Evolutionary conservation across 1,140 invertebrate genomes (phyloP).

Genomic region (Elymnias hypermnestra): DNA sequence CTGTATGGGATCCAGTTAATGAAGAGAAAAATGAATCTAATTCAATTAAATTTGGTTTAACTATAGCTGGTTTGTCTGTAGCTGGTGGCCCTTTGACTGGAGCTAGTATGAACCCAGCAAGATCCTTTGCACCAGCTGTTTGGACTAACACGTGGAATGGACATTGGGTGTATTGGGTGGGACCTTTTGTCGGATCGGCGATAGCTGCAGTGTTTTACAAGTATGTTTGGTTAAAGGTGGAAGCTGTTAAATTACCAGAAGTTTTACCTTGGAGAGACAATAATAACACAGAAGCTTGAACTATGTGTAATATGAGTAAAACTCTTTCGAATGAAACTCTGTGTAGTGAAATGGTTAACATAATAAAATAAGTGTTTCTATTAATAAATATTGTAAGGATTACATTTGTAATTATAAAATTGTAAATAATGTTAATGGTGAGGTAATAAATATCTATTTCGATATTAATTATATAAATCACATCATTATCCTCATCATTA

Average conservation of each 20-base stretch:
- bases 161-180: slow-evolving; percentile 89
- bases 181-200: slow-evolving; percentile 78
- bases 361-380: no score
- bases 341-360: background rate
- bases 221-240: slow-evolving; percentile 60
- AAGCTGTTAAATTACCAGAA: slow-evolving; percentile 7
- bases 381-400: background rate
- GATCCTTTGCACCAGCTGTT: slow-evolving; percentile 85
- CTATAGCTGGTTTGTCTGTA: slow-evolving; percentile 78
- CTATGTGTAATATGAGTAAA: background rate
- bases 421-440: no score
- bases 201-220: slow-evolving; percentile 79
- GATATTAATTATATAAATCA: no score
- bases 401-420: no score
- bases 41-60: slow-evolving; percentile 76
- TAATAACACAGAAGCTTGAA: background rate
- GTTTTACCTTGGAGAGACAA: slow-evolving; percentile 9
- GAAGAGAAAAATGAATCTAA: slow-evolving; percentile 72
- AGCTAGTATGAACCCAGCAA: slow-evolving; percentile 88
- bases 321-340: background rate
- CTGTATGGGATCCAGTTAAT: slow-evolving; percentile 77
- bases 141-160: slow-evolving; percentile 81
- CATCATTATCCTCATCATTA: no score
- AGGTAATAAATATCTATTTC: no score
- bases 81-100: slow-evolving; percentile 78